A percentile compares a stretch with the other conserved stretches of the same genome.
phyloP scores from a whole-genome alignment of 2,797 vertebrate species.

The Pangasius mekongensis region DNA sequence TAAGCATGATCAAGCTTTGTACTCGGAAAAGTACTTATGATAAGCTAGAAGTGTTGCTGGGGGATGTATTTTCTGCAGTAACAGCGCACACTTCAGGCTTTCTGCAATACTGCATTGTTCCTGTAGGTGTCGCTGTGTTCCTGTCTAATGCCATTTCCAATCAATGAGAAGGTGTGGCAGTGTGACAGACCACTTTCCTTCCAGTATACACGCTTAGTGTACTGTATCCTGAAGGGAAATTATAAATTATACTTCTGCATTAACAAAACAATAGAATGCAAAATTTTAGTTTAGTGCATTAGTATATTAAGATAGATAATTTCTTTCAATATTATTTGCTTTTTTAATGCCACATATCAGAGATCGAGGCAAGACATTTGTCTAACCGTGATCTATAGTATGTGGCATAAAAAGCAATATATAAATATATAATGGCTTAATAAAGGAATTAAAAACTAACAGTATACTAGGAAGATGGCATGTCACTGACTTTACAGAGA shows the following conservation, averaged over 20 bases:
- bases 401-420: not conserved
- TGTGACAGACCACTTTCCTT: not conserved
- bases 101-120: not conserved
- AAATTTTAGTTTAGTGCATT: not conserved
- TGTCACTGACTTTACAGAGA: not conserved
- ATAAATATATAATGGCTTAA: not conserved
- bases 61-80: not conserved
- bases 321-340: not conserved
- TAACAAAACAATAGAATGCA: not conserved
- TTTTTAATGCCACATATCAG: not conserved
- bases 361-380: no score
- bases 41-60: not conserved
- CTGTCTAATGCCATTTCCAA: not conserved
- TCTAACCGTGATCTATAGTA: no score
- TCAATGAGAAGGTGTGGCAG: slow-evolving; percentile 26
- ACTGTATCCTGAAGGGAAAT: slow-evolving; percentile 1
- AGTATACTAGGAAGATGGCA: not conserved
- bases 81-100: not conserved
- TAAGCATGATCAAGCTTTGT: not conserved
- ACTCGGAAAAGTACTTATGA: not conserved
- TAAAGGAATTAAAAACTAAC: not conserved
- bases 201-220: not conserved
- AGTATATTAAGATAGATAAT: not conserved
- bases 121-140: slow-evolving; percentile 32
- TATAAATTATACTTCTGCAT: not conserved